Evolutionary conservation across 2,888 invertebrate genomes (phyloP).

Genomic region (Pollenia griseotomentosa): DNA sequence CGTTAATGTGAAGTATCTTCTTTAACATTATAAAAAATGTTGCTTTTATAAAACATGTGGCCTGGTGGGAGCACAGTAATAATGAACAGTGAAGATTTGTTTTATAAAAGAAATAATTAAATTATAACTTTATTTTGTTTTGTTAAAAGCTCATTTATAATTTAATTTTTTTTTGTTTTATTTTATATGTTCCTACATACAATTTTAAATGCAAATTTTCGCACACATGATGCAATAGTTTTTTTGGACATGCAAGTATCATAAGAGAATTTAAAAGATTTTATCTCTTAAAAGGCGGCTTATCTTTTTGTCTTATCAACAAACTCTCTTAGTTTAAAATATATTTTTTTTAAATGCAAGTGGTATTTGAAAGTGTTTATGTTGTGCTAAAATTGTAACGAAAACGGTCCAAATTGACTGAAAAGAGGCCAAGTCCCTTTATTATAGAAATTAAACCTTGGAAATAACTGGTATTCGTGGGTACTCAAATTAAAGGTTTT

Average conservation of each 20-base stretch:
- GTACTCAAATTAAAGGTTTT: too few species aligned
- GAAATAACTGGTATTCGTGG: too few species aligned
- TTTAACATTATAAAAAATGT: not conserved
- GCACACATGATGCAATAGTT: conserved; percentile 64
- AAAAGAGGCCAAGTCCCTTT: too few species aligned
- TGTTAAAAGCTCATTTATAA: too few species aligned
- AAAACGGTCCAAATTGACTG: too few species aligned
- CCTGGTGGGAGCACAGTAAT: not conserved
- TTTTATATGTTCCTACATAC: not conserved
- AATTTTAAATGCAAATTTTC: not conserved
- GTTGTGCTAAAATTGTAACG: too few species aligned
- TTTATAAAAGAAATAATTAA: too few species aligned
- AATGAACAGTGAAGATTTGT: too few species aligned
- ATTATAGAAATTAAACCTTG: too few species aligned
- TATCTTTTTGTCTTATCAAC: conserved; percentile 35
- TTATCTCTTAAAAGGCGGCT: conserved; percentile 42
- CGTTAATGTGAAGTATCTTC: not conserved
- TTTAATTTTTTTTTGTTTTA: not conserved
- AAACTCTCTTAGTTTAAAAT: not conserved
- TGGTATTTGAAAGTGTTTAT: too few species aligned
- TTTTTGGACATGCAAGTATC: conserved; percentile 34
- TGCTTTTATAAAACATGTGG: conserved; percentile 40
- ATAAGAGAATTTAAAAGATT: conserved; percentile 5
- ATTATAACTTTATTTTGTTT: too few species aligned
- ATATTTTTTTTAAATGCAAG: too few species aligned